A percentile compares a stretch with the other conserved stretches of the same genome.
Evolutionary conservation across 2,113 vertebrate genomes (phyloP).

Genomic region (Cynoglossus semilaevis): DNA sequence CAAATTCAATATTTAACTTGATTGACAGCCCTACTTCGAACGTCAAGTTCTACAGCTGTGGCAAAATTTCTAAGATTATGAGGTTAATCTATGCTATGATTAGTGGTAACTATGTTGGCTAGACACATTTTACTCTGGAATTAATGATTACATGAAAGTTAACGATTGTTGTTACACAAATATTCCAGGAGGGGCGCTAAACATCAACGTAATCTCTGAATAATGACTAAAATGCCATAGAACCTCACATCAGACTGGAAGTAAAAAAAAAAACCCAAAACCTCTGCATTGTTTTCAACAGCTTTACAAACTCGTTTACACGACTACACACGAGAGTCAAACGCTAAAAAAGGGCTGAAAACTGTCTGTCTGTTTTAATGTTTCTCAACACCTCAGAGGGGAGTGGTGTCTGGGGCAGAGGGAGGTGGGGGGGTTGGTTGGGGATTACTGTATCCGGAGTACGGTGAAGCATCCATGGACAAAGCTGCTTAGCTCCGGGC

Average conservation of each 20-base stretch:
- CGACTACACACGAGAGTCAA: conserved; percentile 30
- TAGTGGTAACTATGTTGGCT: conserved; percentile 5
- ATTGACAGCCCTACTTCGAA: too few relatives aligned
- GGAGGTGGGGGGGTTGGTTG: conserved; percentile 35
- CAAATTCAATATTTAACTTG: too few relatives aligned
- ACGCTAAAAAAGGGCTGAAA: conserved; percentile 32
- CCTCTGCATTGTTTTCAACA: conserved; percentile 9
- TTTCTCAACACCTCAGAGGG: conserved; percentile 60
- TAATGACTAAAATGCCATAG: too few relatives aligned
- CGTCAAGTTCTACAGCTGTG: too few relatives aligned
- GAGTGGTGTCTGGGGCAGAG: conserved; percentile 31
- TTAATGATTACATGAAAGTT: conserved; percentile 14
- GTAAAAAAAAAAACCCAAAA: conserved; percentile 7
- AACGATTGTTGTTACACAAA: too few relatives aligned
- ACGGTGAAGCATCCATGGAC: conserved; percentile 50
- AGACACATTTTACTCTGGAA: neutral
- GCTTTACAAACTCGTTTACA: too few relatives aligned
- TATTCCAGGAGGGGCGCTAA: too few relatives aligned
- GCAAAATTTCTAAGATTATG: too few relatives aligned
- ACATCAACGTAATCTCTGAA: too few relatives aligned
- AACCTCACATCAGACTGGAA: neutral
- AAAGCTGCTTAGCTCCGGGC: conserved; percentile 71
- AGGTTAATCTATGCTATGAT: conserved; percentile 47
- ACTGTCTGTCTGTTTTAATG: conserved; percentile 47
- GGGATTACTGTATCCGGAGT: conserved; percentile 68